Base-by-base conservation (phyloP, 1,140 invertebrate genomes). In the Drosophila lacteicornis region DNA sequence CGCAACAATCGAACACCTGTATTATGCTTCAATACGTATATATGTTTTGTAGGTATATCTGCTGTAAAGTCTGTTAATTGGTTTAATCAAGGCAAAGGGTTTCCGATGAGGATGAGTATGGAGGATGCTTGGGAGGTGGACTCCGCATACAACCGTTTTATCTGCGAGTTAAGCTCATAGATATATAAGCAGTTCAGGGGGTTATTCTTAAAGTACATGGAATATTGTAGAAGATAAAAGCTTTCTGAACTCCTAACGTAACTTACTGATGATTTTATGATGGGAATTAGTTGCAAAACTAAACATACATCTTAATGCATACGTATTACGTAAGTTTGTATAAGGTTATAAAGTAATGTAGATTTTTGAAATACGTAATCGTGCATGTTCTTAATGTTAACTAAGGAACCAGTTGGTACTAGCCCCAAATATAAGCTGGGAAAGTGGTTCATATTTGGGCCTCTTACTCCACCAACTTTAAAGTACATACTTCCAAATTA, bases 1-100 rank as follows among this genome's bases (percentile, higher is more conserved):
- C 53, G 56, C 42, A 75, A 79, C 65, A 63, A 58, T 60, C 25
- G 55, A 81, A 85, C 33, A 55, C 80, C 75, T 82, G 80, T 49
- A 63, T 50, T 27, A 75, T 70, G 51, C 27, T 58, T 36, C 13
- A 43, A 62, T 79, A 81, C 56, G 67, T 73, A 78, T 82, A 59
- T 66, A 63, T 63, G 45, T 66, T 7, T 55, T 55, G 19, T 40
- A 55, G 63, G 47, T 51, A 77, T 81, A 65, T 69, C 22, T 69
- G 30, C n/a, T 80, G 55, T 47, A 47, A 74, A 81, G 59, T 80
- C 71, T 65, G 74, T 77, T 70, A 22, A 53, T 57, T 42, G 62
- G 9, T 69, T 42, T 59, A 36, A 15, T 43, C 30, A 73, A 73
- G 69, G 69, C 69, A 73, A 40, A 59, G 69, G 53, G 53, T 60